Percentiles rank a stretch among this genome's conserved stretches.
These are phyloP conservation scores for Drosophila malerkotliana DNA, from an alignment of 1,140 invertebrate species.

Conservation along the genomic window DNA sequence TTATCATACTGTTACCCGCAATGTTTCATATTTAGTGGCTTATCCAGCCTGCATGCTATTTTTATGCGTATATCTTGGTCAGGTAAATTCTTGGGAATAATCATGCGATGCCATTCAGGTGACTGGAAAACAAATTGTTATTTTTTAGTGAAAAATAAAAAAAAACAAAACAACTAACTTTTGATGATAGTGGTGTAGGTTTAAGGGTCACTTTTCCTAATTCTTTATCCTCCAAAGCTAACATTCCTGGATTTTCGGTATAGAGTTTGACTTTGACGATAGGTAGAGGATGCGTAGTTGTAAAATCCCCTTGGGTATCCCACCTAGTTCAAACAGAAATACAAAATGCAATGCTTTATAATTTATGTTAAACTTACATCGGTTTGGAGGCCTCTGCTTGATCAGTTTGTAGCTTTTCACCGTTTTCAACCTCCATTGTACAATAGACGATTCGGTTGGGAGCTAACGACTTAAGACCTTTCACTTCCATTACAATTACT, in stretches of 20 bases:
- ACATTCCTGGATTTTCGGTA: conserved; percentile 98
- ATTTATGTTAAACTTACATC: conserved; percentile 87
- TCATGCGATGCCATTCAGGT: conserved; percentile 99
- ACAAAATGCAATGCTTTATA: not conserved
- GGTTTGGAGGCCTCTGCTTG: conserved; percentile 99
- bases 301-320: conserved; percentile 99
- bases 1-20: conserved; percentile 88
- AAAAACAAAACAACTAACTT: conserved; percentile 85
- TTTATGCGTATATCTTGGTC: conserved; percentile 99
- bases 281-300: conserved; percentile 97
- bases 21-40: conserved; percentile 99
- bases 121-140: conserved; percentile 84
- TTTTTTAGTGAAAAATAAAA: no score
- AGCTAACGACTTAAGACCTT: conserved; percentile 97
- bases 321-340: conserved; percentile 87
- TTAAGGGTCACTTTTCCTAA: conserved; percentile 96
- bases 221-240: conserved; percentile 99
- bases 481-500: conserved; percentile 99
- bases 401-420: conserved; percentile 99
- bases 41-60: conserved; percentile 99
- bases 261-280: conserved; percentile 98
- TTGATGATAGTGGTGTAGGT: conserved; percentile 95
- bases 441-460: conserved; percentile 99
- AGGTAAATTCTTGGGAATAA: conserved; percentile 95
- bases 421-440: conserved; percentile 99